Base-by-base conservation (phyloP, 2,888 invertebrate genomes). In the Campoplex capitator region DNA sequence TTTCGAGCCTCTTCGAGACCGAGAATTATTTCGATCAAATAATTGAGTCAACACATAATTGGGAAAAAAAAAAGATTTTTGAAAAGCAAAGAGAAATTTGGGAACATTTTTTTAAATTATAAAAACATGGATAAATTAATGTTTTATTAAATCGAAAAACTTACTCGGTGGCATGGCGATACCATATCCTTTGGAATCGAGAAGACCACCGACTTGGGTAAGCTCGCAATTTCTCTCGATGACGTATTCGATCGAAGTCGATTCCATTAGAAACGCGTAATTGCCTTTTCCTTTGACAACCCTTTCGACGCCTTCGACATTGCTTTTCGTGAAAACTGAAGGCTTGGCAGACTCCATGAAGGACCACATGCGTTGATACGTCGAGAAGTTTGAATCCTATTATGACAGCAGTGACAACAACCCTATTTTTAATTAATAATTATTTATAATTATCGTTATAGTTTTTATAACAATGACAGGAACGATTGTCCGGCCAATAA, bases 261-360 rank as follows among this genome's bases (percentile, higher is more conserved):
- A 99, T 95, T 99, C 99, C 98, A 99, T 99, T 70, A 99, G 95
- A 94, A 97, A 99, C 3, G 99, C 99, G 94, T 98, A 99, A 80
- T 95, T 96, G 77, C 97, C 96, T 93, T 97, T 97, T 65, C 96
- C 97, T 94, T 96, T 97, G 78, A 96, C 92, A 0, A 99, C 99
- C 85, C 98, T 95, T 18, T 98, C 97, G 0, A 98, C 97, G 0
- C 99, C 99, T 92, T 98, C 98, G 68, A 96, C 96, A 93, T 98
- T 99, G 92, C 96, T 97, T 85, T 96, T 96, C 13, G 97, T 96
- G 94, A 98, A 98, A 0, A 98, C 98, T 0, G 97, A 96, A 0
- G 98, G 98, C 51, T 97, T 96, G 0, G 98, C 96, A 9, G 97
- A 96, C 89, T 97, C 97, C 99, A 99, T 99, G 82, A 97, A 96